Conservation (phyloP, 2,113 vertebrate species). For the Bucco capensis region DNA sequence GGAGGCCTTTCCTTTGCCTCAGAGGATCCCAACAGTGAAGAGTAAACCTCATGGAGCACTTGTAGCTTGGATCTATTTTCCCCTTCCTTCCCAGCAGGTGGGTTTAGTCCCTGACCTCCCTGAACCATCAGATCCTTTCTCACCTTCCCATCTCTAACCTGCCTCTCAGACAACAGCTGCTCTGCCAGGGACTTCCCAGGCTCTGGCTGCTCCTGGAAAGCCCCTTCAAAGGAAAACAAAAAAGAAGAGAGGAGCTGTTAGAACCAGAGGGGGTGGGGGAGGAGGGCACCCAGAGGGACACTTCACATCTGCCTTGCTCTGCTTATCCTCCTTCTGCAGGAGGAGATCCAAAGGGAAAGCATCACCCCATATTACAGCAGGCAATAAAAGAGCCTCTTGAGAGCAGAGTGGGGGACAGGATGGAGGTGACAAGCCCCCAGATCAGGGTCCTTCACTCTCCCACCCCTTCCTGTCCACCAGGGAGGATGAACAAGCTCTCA, state of each 20-base stretch:
- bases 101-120: neutral
- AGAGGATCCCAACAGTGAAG: neutral
- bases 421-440: neutral
- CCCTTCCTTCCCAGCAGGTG: neutral
- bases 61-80: neutral
- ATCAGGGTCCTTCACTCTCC: neutral
- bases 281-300: neutral
- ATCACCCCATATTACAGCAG: neutral
- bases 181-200: slow-evolving; percentile 64
- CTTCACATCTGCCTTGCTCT: neutral
- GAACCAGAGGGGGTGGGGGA: neutral
- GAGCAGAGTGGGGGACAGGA: neutral
- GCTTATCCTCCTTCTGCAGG: neutral
- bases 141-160: neutral
- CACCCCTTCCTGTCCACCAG: neutral
- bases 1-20: neutral
- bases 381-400: neutral
- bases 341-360: neutral
- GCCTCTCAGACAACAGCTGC: neutral
- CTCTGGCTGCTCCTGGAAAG: slow-evolving; percentile 18
- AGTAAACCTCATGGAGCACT: neutral
- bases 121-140: neutral
- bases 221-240: neutral
- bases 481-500: neutral
- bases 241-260: neutral